A percentile compares a stretch with the other conserved stretches of the same genome.
phyloP scores from a whole-genome alignment of 1,140 invertebrate species.

The Odontomachus brunneus region DNA sequence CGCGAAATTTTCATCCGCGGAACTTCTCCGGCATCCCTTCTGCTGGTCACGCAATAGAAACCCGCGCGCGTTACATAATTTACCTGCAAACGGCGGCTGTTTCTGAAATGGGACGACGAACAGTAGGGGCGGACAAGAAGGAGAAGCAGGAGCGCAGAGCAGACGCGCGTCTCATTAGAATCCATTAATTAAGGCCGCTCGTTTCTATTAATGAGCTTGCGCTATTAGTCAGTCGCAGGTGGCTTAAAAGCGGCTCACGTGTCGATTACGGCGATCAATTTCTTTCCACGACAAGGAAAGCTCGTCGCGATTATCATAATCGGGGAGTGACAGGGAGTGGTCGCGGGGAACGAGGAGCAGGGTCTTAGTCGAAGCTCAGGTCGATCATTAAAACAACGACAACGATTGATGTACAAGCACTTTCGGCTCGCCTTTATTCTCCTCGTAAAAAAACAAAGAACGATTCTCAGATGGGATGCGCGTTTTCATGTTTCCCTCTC shows the following conservation, averaged over 20 bases:
- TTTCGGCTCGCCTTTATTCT: conserved; percentile 34
- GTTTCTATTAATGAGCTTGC: conserved; percentile 59
- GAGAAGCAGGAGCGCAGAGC: not conserved
- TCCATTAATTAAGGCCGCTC: conserved; percentile 65
- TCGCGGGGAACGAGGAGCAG: not conserved
- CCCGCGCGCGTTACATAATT: conserved; percentile 28
- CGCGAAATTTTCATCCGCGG: not conserved
- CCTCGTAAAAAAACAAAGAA: not conserved
- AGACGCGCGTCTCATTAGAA: conserved; percentile 59
- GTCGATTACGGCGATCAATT: conserved; percentile 46
- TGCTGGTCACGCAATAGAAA: not conserved
- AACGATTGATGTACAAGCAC: not conserved
- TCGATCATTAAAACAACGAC: not conserved
- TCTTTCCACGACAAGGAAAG: not conserved
- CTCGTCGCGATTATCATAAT: not conserved
- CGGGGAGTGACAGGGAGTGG: not conserved
- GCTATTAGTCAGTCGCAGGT: conserved; percentile 59
- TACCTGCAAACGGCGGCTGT: conserved; percentile 25
- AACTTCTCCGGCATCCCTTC: not conserved
- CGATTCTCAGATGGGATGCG: too few species aligned
- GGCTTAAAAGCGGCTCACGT: conserved; percentile 5
- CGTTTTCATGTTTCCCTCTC: not conserved
- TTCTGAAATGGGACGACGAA: conserved; percentile 31
- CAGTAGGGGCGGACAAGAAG: not conserved
- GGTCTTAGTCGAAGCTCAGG: not conserved